These are phyloP conservation scores for Dreissena polymorpha DNA, from an alignment of 1,140 invertebrate species.

Conservation along the genomic window DNA sequence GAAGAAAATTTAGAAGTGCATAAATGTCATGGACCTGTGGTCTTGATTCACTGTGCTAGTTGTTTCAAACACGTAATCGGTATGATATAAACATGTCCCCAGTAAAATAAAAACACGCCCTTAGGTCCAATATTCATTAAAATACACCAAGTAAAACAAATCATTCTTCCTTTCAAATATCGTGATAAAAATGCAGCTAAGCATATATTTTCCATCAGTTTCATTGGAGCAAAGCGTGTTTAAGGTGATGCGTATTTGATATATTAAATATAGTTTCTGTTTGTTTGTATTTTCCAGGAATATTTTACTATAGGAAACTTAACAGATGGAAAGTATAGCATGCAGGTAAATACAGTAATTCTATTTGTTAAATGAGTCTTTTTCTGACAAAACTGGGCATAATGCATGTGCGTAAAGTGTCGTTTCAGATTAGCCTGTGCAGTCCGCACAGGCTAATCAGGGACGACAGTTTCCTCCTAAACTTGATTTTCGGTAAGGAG, in stretches of 20 bases:
- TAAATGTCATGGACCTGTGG: too few species aligned
- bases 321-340: constrained; percentile 1
- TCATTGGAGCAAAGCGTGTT: neutral
- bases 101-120: too few species aligned
- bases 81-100: too few species aligned
- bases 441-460: too few species aligned
- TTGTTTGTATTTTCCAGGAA: constrained; percentile 13
- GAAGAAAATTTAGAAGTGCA: neutral
- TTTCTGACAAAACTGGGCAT: too few species aligned
- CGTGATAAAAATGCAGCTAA: neutral
- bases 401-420: too few species aligned
- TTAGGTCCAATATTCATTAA: neutral
- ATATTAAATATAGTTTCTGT: neutral
- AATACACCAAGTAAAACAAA: neutral
- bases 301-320: constrained; percentile 14
- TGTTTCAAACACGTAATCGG: too few species aligned
- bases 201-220: neutral
- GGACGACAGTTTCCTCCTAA: too few species aligned
- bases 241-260: neutral
- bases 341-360: constrained; percentile 20
- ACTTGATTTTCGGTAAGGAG: too few species aligned
- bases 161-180: neutral
- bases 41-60: too few species aligned
- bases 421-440: too few species aligned
- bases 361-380: too few species aligned